These are phyloP conservation scores for Augiades crinisus DNA, from an alignment of 2,888 invertebrate genomes.

Conservation along the genomic window DNA sequence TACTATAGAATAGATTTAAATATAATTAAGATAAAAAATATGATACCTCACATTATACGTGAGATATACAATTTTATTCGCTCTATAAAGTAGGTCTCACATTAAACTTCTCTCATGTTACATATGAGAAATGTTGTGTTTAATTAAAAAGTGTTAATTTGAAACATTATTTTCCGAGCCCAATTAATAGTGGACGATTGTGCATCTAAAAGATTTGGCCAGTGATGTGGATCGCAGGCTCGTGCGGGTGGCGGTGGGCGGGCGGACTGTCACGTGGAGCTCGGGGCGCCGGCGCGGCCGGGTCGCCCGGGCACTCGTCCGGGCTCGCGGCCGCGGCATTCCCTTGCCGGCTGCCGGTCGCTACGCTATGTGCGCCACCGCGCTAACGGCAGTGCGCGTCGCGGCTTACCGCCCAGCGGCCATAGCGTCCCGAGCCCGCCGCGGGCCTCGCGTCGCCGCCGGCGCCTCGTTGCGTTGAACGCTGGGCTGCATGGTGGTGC, in stretches of 20 bases:
- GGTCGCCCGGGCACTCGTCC: conserved; percentile 66
- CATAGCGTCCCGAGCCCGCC: conserved; percentile 61
- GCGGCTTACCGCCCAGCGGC: conserved; percentile 60
- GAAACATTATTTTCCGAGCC: too few relatives aligned
- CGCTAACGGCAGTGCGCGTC: conserved; percentile 51
- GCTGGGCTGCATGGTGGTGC: conserved; percentile 63
- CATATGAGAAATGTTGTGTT: too few relatives aligned
- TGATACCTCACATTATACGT: too few relatives aligned
- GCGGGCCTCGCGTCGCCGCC: conserved; percentile 64
- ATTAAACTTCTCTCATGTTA: too few relatives aligned
- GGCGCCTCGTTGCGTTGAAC: conserved; percentile 64
- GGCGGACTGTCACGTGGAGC: conserved; percentile 50
- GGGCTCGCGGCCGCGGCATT: conserved; percentile 67
- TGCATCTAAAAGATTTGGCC: conserved; percentile 69
- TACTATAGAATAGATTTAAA: too few relatives aligned
- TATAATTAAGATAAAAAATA: too few relatives aligned
- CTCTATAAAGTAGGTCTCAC: too few relatives aligned
- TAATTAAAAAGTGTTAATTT: too few relatives aligned
- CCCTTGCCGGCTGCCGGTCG: conserved; percentile 65
- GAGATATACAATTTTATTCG: too few relatives aligned
- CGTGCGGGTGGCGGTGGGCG: conserved; percentile 41
- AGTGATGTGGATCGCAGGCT: conserved; percentile 38
- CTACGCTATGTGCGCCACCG: conserved; percentile 62
- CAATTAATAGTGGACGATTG: conserved; percentile 61
- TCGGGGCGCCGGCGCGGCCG: conserved; percentile 70